Evolutionary conservation across 2,113 vertebrate species (phyloP), one percentile per base, ranked within the genome.

Genomic region (Tetraodon nigroviridis): DNA sequence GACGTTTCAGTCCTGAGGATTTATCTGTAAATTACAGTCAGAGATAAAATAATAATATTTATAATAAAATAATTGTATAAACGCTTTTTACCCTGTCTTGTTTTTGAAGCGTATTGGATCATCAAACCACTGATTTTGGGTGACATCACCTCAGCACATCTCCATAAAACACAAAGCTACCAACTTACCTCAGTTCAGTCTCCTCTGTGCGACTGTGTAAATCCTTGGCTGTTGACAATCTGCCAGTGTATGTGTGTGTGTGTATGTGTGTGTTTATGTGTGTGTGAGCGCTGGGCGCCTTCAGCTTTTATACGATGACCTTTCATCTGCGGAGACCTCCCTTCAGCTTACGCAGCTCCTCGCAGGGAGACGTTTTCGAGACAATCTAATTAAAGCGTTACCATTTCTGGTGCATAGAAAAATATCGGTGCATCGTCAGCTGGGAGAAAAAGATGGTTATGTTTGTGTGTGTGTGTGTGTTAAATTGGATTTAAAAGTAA

Each of bases 261-360:
- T 54, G 55, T 62, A 62, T 51, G 52, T 12, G 60, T 71, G 70
- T 37, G 54, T 54, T 52, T 62, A 62, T 51, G 52, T 12, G 60
- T n/a, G n/a, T n/a, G 24, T 3, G 42, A 41, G 63, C 63, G n/a
- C 64, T 5, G 47, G 52, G 58, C 55, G 44, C 63, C 11, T 19
- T 6, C 66, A 10, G 61, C 73, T 72, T 89, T 90, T 89, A 88
- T 86, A 89, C 55, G 1, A 12, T 71, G 41, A 75, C 66, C 76
- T 75, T 46, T 51, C 64, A 72, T 60, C 77, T 66, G 61, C 46
- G 24, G 22, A 69, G 42, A 73, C 72, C 59, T 83, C 50, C 76
- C 73, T 60, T 61, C 76, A 75, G 75, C 67, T 84, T 85, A 85
- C 15, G 32, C 48, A 51, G 27, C 46, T 4, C 50, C 42, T 47